A percentile compares a stretch with the other conserved stretches of the same genome.
Evolutionary conservation across 2,888 invertebrate species (phyloP).

Genomic region (Hyalella azteca): DNA sequence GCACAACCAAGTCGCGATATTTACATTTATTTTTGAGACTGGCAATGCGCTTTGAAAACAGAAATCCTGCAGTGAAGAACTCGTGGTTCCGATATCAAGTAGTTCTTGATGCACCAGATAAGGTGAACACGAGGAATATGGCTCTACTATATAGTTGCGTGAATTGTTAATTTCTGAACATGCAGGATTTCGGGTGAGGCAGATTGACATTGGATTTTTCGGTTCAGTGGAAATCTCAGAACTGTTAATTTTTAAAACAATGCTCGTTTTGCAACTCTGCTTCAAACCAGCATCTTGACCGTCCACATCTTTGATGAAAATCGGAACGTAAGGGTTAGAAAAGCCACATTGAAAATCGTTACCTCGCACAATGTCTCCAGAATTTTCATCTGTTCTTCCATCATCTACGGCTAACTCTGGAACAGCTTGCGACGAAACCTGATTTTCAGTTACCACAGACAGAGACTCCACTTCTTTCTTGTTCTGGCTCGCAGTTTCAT

Average conservation of each 20-base stretch:
- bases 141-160: too few species aligned
- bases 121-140: too few species aligned
- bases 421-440: too few species aligned
- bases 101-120: too few species aligned
- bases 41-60: neutral
- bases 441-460: too few species aligned
- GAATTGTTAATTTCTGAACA: too few species aligned
- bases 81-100: too few species aligned
- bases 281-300: neutral
- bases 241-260: neutral
- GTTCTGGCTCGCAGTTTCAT: too few species aligned
- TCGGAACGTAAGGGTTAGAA: neutral
- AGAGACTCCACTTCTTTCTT: too few species aligned
- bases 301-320: neutral
- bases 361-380: neutral
- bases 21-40: neutral
- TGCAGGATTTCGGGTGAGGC: neutral
- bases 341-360: neutral
- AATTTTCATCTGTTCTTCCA: neutral
- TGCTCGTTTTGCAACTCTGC: neutral
- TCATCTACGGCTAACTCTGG: too few species aligned
- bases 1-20: neutral
- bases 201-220: neutral
- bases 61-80: neutral
- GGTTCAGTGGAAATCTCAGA: neutral